These are phyloP conservation scores for Macrotrachela quadricornifera DNA, from an alignment of 1,140 invertebrate genomes.

Conservation along the genomic window DNA sequence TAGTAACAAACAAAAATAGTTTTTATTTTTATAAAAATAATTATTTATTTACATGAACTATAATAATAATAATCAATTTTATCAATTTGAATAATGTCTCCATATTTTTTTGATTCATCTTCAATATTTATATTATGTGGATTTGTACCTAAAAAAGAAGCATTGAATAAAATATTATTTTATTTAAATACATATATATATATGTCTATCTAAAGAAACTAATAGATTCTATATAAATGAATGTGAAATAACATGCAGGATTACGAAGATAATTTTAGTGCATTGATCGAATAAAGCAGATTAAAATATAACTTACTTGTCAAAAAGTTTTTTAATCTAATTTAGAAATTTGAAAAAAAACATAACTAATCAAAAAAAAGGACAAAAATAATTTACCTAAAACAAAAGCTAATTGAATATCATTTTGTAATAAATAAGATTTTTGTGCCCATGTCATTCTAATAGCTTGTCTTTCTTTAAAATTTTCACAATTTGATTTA, in stretches of 20 bases:
- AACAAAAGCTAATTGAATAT: not conserved
- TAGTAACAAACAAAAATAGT: too few relatives aligned
- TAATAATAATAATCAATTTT: slow-evolving; percentile 1
- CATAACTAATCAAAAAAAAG: slow-evolving; percentile 2
- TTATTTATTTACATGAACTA: not conserved
- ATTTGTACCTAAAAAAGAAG: too few relatives aligned
- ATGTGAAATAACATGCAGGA: too few relatives aligned
- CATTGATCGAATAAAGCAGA: too few relatives aligned
- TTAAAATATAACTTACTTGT: too few relatives aligned
- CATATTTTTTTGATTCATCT: not conserved
- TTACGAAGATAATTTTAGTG: too few relatives aligned
- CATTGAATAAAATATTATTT: not conserved
- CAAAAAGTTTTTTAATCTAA: not conserved
- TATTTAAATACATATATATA: not conserved
- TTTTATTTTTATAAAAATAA: too few relatives aligned
- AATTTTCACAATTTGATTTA: not conserved
- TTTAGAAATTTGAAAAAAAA: not conserved
- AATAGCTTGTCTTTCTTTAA: slow-evolving; percentile 3
- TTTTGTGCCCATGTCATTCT: slow-evolving; percentile 3
- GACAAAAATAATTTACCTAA: not conserved
- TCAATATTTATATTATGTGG: not conserved
- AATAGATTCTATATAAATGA: too few relatives aligned
- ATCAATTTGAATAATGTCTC: slow-evolving; percentile 5
- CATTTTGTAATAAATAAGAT: not conserved
- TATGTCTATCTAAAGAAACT: not conserved